Percentiles rank a stretch among this genome's conserved stretches.
These are phyloP conservation scores for Loxodonta africana DNA, from an alignment of 2,113 vertebrate genomes.

Conservation along the genomic window DNA sequence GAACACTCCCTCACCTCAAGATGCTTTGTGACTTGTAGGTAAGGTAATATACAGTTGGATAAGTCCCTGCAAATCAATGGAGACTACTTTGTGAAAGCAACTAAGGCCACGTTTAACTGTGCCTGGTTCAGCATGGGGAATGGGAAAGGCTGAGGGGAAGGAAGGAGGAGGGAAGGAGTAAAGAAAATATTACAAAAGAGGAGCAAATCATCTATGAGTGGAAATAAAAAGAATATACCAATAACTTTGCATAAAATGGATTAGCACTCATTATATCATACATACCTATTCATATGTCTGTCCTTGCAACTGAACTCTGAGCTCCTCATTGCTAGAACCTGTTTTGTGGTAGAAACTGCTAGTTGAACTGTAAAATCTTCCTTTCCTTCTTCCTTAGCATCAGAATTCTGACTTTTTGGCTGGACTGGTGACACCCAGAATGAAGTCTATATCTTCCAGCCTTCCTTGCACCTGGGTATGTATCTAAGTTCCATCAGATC, in stretches of 20 bases:
- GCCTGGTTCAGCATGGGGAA: not conserved
- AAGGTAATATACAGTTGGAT: not conserved
- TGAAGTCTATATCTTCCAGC: not conserved
- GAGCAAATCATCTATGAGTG: not conserved
- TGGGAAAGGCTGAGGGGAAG: not conserved
- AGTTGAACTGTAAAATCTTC: not conserved
- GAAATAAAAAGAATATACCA: not conserved
- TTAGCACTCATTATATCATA: not conserved
- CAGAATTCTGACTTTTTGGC: not conserved
- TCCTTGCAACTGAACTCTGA: not conserved
- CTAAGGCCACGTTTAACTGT: not conserved
- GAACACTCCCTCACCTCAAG: not conserved
- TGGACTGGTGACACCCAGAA: conserved; percentile 3
- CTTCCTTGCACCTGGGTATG: not conserved
- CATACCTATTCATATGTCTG: not conserved
- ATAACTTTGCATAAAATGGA: not conserved
- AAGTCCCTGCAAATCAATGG: not conserved
- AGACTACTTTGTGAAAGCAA: not conserved
- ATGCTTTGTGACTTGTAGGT: not conserved
- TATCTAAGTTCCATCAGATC: conserved; percentile 17
- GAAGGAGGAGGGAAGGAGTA: not conserved
- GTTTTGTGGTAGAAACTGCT: not conserved
- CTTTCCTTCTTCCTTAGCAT: not conserved
- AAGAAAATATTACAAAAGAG: not conserved
- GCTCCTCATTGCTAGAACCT: not conserved